Evolutionary conservation across 2,888 invertebrate species (phyloP).

Genomic region (Ectobius pallidus): DNA sequence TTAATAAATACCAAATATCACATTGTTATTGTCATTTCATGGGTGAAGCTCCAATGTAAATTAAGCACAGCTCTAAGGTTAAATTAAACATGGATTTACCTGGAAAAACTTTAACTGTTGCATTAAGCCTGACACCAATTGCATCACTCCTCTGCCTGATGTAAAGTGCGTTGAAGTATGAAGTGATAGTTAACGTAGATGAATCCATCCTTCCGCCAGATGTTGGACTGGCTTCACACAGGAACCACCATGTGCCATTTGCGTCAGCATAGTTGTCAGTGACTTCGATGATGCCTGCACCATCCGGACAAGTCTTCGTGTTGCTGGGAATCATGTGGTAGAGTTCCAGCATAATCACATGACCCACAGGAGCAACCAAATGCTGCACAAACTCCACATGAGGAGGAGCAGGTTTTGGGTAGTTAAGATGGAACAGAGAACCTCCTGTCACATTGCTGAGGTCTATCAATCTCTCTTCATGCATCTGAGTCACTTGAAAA

Average conservation of each 20-base stretch:
- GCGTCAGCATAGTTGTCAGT: constrained; percentile 71
- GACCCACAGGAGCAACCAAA: constrained; percentile 61
- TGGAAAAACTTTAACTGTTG: constrained; percentile 64
- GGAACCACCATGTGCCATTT: constrained; percentile 72
- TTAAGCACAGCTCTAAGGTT: no score
- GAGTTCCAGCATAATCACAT: constrained; percentile 50
- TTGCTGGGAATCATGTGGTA: constrained; percentile 55
- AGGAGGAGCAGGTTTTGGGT: constrained; percentile 61
- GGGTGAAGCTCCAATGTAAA: no score
- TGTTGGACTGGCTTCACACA: constrained; percentile 58
- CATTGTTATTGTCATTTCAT: no score
- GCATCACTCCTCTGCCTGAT: constrained; percentile 61
- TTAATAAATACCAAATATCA: no score
- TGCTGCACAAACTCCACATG: constrained; percentile 62
- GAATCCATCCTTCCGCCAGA: constrained; percentile 47
- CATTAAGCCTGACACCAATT: constrained; percentile 63
- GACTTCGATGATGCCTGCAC: constrained; percentile 62
- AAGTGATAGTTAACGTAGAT: constrained; percentile 64
- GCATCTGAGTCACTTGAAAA: constrained; percentile 48
- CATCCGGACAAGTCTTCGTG: constrained; percentile 48
- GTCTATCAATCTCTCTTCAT: constrained; percentile 57
- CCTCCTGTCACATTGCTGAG: constrained; percentile 57
- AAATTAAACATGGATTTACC: no score
- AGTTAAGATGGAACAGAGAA: constrained; percentile 62
- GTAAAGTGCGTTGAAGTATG: constrained; percentile 69